Conservation (phyloP, 2,113 vertebrate genomes). For the Nibea albiflora region DNA sequence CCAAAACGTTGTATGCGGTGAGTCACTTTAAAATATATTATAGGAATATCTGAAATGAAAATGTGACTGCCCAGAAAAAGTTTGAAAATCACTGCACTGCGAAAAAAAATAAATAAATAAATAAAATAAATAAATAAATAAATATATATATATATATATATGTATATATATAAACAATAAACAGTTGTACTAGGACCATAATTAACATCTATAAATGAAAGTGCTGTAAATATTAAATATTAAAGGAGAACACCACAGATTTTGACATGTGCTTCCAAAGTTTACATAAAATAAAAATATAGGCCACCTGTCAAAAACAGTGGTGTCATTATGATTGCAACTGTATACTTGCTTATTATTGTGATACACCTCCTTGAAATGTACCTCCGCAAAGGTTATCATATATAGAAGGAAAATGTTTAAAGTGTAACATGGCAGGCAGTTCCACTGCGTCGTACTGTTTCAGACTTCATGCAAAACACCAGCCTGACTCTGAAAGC, state of each 20-base stretch:
- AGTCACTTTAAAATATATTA: neutral
- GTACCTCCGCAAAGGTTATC: neutral
- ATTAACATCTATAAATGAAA: constrained; percentile 43
- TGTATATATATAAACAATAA: too few species aligned
- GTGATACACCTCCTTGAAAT: neutral
- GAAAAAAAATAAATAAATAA: too few species aligned
- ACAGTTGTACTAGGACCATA: constrained; percentile 15
- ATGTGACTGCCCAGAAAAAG: constrained; percentile 6
- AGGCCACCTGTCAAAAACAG: constrained; percentile 29
- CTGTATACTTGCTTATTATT: neutral
- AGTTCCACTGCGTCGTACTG: constrained; percentile 12
- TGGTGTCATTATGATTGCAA: constrained; percentile 4
- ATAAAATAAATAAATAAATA: too few species aligned
- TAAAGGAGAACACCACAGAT: constrained; percentile 6
- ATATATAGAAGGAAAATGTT: neutral
- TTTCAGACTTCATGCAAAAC: constrained; percentile 26
- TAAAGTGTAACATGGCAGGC: neutral
- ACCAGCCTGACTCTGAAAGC: neutral
- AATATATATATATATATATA: too few species aligned
- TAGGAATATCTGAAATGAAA: constrained; percentile 1
- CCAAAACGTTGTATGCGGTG: neutral
- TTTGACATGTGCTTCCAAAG: neutral
- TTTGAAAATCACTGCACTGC: constrained; percentile 48
- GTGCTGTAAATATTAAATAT: constrained; percentile 47
- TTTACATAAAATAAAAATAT: constrained; percentile 34